These are phyloP conservation scores for Cephalopholis sonnerati DNA, from an alignment of 2,113 vertebrate species.

Conservation along the genomic window DNA sequence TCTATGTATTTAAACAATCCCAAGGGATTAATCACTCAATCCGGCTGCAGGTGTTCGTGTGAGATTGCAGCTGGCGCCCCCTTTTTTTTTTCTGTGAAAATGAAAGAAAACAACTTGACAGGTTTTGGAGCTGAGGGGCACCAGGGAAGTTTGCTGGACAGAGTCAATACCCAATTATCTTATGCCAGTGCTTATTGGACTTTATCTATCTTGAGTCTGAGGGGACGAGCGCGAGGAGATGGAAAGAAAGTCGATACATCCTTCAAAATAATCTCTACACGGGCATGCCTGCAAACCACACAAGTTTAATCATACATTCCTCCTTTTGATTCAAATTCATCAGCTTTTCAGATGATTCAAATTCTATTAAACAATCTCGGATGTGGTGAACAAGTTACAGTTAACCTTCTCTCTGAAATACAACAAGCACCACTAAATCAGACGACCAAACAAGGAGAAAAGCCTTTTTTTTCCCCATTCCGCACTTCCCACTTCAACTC, in stretches of 20 bases:
- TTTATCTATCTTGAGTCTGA: conserved; percentile 24
- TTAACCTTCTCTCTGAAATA: conserved; percentile 11
- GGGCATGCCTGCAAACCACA: background rate
- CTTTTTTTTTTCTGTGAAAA: conserved; percentile 13
- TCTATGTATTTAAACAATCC: conserved; percentile 45
- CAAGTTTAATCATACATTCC: background rate
- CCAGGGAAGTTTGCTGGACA: conserved; percentile 31
- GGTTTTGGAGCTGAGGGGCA: conserved; percentile 29
- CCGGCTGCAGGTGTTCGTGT: conserved; percentile 49
- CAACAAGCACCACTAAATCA: background rate
- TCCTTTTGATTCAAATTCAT: conserved; percentile 9
- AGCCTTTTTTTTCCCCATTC: background rate
- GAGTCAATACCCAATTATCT: conserved; percentile 73
- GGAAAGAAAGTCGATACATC: conserved; percentile 54
- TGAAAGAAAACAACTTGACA: conserved; percentile 40
- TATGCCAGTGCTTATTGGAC: conserved; percentile 36
- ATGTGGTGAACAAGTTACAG: background rate
- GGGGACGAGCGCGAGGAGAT: background rate
- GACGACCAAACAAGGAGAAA: conserved; percentile 23
- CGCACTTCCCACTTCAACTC: conserved; percentile 18
- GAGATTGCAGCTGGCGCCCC: conserved; percentile 31
- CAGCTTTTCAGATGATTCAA: background rate
- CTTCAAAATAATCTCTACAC: conserved; percentile 27
- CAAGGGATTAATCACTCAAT: conserved; percentile 55
- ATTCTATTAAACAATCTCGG: background rate